Evolutionary conservation across 2,797 vertebrate genomes (phyloP), one percentile per base, ranked within the genome.

Genomic region (Loriculus beryllinus): DNA sequence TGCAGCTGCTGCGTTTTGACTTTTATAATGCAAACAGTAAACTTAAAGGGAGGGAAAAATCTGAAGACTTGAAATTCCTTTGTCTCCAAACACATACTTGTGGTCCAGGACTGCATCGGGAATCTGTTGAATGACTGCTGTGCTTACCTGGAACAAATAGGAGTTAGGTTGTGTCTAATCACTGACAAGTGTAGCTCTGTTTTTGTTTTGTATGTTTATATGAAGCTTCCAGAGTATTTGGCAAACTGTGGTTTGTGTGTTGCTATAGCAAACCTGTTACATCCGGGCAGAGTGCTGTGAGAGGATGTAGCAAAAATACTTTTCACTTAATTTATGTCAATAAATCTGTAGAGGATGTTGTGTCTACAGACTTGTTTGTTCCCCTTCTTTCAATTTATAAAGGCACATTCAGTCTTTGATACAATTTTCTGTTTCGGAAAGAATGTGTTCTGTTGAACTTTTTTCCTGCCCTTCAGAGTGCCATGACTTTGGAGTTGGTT

Each of bases 281-380:
- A 65, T 87, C 89, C 16, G 5, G 79, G 45, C 80, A 82, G 79
- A 80, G n/a, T 39, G 69, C 60, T 92, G 28, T 31, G 68, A 82
- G 40, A 68, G 20, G 37, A 52, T 57, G 82, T 71, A 85, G 54
- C 79, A 81, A 59, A 89, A 93, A 64, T 77, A 59, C 43, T 93
- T 93, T 77, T 86, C 70, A 63, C 70, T 88, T 81, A 71, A 88
- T 45, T 93, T 81, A 47, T 92, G 88, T 88, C 88, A 96, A 82
- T 88, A 95, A 82, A 92, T 82, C 81, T 88, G 84, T 83, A 89
- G 84, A 90, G 92, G 77, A 57, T 95, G 93, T 95, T 95, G 78
- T 62, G 68, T 95, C 93, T 87, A 3, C 84, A 33, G 75, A 59
- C 75, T 88, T 95, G 78, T 95, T 94, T 95, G 77, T 95, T 93